A percentile compares a stretch with the other conserved stretches of the same genome.
Conservation (phyloP, 2,797 vertebrate genomes). For the Phaenicophaeus curvirostris region DNA sequence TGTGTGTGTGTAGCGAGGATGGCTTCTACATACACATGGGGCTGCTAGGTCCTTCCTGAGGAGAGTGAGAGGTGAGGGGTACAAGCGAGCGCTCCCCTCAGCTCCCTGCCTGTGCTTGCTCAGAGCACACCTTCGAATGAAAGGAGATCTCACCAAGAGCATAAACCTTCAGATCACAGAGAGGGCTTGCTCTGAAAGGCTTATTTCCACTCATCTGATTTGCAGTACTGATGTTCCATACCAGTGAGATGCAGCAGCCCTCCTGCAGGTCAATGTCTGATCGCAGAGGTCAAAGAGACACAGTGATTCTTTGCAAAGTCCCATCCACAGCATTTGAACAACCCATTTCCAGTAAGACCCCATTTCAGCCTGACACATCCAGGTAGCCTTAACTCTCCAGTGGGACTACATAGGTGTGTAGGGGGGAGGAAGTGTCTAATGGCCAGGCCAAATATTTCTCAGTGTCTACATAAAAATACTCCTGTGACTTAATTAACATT, state of each 20-base stretch:
- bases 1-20: background rate
- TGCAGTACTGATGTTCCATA: background rate
- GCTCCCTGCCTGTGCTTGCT: background rate
- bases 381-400: background rate
- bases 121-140: background rate
- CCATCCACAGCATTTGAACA: background rate
- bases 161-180: background rate
- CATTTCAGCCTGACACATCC: background rate
- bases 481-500: background rate
- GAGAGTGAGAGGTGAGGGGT: background rate
- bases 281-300: fast-evolving
- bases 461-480: background rate
- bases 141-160: background rate
- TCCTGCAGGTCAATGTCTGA: background rate
- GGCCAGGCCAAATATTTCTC: background rate
- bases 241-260: background rate
- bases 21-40: background rate
- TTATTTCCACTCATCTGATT: background rate
- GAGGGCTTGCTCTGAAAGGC: background rate
- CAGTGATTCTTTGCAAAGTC: background rate
- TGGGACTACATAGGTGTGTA: background rate
- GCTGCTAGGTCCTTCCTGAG: background rate
- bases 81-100: fast-evolving
- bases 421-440: too few species aligned
- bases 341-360: background rate